Base-by-base conservation (phyloP, 1,140 invertebrate species). In the Zaprionus vittiger region DNA sequence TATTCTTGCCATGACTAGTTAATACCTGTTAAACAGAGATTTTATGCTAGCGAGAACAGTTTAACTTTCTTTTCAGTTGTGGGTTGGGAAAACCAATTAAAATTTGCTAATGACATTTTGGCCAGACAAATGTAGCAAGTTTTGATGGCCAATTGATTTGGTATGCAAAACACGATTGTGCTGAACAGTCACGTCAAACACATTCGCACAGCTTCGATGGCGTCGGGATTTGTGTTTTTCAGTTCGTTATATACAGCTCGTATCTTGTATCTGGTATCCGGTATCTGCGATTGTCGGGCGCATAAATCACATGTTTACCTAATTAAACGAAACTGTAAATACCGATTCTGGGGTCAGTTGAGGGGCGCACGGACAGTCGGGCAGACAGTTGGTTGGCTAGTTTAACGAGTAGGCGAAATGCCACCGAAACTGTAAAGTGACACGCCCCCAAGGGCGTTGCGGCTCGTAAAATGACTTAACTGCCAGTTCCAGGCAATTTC, bases 231-330 rank as follows among this genome's bases (percentile, higher is more conserved):
- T 22, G 47, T 24, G 44, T 20, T 47, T 49, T 24, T 20, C 22
- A 49, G 17, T 20, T 22, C 41, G 37, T 52, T 31, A 20, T 44
- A 28, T 34, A 34, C 31, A 34, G 31, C 15, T 47, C 11, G 26
- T 68, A 12, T 17, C 41, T 28, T n/a, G 44, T 56, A 31, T 55
- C 49, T 55, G 37, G 34, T 38, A 59, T 22, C 44, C 31, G 31
- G 55, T 68, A 60, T n/a, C 38, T 67, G 65, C 22, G 24, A 67
- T 67, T 67, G 54, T 52, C 62, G 63, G 41, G 64, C 63, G 68
- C 81, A 84, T 84, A 84, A 84, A 84, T 84, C 77, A 84, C 81
- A 73, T 80, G 70, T 78, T 80, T 83, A 78, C 80, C 81, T 84
- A 84, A 84, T 84, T 84, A 84, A 83, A 84, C 73, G 73, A 54